These are phyloP conservation scores for Pavo muticus DNA, from an alignment of 2,113 vertebrate species.

Conservation along the genomic window DNA sequence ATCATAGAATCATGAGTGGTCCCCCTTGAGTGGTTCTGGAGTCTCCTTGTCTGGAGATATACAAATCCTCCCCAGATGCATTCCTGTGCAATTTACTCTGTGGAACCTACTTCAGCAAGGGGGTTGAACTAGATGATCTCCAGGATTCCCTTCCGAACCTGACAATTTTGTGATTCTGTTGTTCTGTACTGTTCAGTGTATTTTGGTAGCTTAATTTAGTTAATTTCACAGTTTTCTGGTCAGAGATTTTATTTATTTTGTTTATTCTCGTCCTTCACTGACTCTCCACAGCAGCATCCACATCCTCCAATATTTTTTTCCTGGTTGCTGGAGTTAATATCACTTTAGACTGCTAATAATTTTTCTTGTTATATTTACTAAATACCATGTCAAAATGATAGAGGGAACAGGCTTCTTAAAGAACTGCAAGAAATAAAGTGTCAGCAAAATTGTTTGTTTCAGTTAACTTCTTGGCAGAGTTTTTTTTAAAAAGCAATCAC, in stretches of 20 bases:
- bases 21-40: too few species aligned
- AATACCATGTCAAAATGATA: background rate
- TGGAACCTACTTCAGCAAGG: too few species aligned
- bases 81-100: too few species aligned
- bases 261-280: background rate
- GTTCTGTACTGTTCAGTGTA: rapidly evolving
- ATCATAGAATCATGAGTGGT: too few species aligned
- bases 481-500: slow-evolving; percentile 27
- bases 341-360: background rate
- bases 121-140: too few species aligned
- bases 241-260: background rate
- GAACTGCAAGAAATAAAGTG: background rate
- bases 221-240: background rate
- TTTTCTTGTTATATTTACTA: background rate
- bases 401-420: background rate
- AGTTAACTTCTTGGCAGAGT: background rate
- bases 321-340: background rate
- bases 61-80: too few species aligned
- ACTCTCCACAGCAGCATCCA: background rate
- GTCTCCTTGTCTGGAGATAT: too few species aligned
- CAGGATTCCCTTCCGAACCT: too few species aligned
- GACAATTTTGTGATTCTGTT: background rate
- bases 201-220: background rate
- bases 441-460: background rate
- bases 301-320: background rate